Evolutionary conservation across 2,888 invertebrate genomes (phyloP).

Genomic region (Malacosoma neustria): DNA sequence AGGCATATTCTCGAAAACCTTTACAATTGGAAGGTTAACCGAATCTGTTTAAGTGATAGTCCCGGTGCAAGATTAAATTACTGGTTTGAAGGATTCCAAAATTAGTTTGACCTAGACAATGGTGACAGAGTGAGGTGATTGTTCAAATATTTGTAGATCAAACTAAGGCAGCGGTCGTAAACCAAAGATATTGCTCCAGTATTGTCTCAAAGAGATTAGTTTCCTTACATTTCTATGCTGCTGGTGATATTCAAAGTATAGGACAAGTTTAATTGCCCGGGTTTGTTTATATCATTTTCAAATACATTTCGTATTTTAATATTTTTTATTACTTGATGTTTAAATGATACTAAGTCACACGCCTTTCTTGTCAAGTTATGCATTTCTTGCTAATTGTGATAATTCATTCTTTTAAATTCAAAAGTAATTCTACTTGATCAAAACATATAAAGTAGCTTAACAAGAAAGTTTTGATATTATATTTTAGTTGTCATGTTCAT

Average conservation of each 20-base stretch:
- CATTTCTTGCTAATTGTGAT: too few relatives aligned
- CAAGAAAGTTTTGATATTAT: too few relatives aligned
- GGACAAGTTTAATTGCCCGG: slow-evolving; percentile 2
- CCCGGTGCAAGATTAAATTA: slow-evolving; percentile 60
- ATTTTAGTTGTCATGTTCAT: too few relatives aligned
- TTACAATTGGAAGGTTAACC: slow-evolving; percentile 39
- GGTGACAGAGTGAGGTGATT: slow-evolving; percentile 38
- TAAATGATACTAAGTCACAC: too few relatives aligned
- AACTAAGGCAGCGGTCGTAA: slow-evolving; percentile 52
- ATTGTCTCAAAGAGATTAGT: slow-evolving; percentile 69
- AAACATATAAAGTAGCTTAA: too few relatives aligned
- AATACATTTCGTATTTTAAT: background rate
- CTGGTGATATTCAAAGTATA: slow-evolving; percentile 25
- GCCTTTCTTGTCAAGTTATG: too few relatives aligned
- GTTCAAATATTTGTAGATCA: slow-evolving; percentile 66
- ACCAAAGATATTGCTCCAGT: slow-evolving; percentile 60
- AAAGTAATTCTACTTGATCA: too few relatives aligned
- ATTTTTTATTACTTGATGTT: background rate
- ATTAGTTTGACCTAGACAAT: slow-evolving; percentile 71
- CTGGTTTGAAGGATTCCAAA: slow-evolving; percentile 44
- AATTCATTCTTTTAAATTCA: too few relatives aligned
- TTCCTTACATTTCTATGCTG: slow-evolving; percentile 47
- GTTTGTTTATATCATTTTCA: slow-evolving; percentile 1
- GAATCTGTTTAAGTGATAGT: slow-evolving; percentile 43
- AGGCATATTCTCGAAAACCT: too few relatives aligned